Conservation (phyloP, 2,888 invertebrate species). For the Caenorhabditis angaria region DNA sequence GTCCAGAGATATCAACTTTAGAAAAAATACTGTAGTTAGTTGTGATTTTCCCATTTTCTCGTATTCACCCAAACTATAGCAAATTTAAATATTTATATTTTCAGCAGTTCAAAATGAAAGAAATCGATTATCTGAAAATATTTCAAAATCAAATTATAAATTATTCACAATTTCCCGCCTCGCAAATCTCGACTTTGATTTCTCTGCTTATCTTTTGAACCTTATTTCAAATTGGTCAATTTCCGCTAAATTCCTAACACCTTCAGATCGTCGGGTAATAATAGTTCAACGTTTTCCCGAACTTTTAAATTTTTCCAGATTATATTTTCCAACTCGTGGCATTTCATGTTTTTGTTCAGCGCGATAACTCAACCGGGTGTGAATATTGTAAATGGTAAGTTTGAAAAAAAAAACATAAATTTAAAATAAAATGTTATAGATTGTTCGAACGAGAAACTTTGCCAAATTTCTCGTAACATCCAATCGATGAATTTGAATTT, state of each 20-base stretch:
- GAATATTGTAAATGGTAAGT: conserved; percentile 18
- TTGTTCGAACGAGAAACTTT: conserved; percentile 33
- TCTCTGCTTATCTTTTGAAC: not conserved
- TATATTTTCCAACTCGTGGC: conserved; percentile 48
- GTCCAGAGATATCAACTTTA: too few relatives aligned
- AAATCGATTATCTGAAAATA: not conserved
- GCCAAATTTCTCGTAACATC: conserved; percentile 21
- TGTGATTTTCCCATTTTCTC: not conserved
- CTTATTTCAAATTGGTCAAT: not conserved
- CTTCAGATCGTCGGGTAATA: not conserved
- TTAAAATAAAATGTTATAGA: conserved; percentile 10
- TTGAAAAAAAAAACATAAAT: not conserved
- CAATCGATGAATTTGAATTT: conserved; percentile 38
- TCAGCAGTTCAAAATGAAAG: conserved; percentile 44
- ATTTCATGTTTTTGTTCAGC: conserved; percentile 40
- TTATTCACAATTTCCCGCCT: not conserved
- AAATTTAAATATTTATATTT: not conserved
- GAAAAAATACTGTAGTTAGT: not conserved
- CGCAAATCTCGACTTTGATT: conserved; percentile 1
- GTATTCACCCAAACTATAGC: not conserved
- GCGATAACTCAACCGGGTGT: conserved; percentile 19
- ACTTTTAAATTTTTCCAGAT: conserved; percentile 39
- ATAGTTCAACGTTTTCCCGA: too few relatives aligned
- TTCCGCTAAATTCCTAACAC: not conserved
- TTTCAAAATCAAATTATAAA: conserved; percentile 3